Conservation (phyloP, 1,140 invertebrate genomes). For the Orussus abietinus region DNA sequence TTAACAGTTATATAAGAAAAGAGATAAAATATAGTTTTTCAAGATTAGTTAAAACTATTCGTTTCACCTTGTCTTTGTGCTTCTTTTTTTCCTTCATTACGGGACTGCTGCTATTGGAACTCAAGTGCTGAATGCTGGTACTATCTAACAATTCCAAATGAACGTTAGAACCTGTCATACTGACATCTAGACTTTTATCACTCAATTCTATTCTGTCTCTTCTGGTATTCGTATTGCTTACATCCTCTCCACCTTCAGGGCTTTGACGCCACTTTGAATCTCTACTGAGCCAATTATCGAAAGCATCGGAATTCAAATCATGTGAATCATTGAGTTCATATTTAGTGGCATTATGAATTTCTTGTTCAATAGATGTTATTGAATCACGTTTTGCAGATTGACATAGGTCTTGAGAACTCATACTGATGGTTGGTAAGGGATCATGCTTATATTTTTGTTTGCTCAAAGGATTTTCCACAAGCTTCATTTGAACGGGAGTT, state of each 20-base stretch:
- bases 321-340: conserved; percentile 49
- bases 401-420: no score
- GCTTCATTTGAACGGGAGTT: conserved; percentile 33
- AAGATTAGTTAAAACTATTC: conserved; percentile 7
- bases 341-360: conserved; percentile 38
- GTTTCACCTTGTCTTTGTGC: conserved; percentile 56
- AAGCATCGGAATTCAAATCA: conserved; percentile 53
- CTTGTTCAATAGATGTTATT: conserved; percentile 47
- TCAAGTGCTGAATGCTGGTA: conserved; percentile 48
- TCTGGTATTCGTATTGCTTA: conserved; percentile 46
- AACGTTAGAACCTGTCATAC: conserved; percentile 57
- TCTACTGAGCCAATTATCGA: conserved; percentile 56
- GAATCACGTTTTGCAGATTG: conserved; percentile 43
- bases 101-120: conserved; percentile 49
- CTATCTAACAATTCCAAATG: conserved; percentile 54
- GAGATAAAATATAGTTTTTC: conserved; percentile 6
- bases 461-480: conserved; percentile 45
- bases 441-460: conserved; percentile 47
- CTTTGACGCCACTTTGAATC: conserved; percentile 60
- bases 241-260: conserved; percentile 62
- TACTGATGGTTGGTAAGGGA: conserved; percentile 18
- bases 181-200: conserved; percentile 54
- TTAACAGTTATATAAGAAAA: conserved; percentile 4
- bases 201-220: conserved; percentile 55
- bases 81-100: conserved; percentile 56